A percentile compares a stretch with the other conserved stretches of the same genome.
Evolutionary conservation across 2,797 vertebrate genomes (phyloP).

Genomic region (Helarctos malayanus): DNA sequence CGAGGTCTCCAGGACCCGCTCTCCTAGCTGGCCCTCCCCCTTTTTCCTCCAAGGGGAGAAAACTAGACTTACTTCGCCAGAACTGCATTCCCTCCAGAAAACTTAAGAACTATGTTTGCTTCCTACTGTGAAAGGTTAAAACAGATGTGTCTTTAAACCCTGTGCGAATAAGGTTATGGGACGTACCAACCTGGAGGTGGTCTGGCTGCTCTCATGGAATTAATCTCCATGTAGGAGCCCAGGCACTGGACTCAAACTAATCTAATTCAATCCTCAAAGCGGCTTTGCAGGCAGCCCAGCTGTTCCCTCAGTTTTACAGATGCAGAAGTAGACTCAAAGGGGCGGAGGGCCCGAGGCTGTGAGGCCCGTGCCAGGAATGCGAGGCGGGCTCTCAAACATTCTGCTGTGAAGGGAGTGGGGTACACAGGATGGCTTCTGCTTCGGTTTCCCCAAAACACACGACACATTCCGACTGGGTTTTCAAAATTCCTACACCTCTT

Average conservation of each 20-base stretch:
- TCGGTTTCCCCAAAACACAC: not conserved
- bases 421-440: fast-evolving
- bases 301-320: not conserved
- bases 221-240: not conserved
- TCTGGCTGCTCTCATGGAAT: fast-evolving
- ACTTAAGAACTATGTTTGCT: not conserved
- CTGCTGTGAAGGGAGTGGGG: fast-evolving
- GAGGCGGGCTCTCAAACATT: fast-evolving
- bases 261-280: not conserved
- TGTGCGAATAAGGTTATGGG: not conserved
- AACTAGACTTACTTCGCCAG: not conserved
- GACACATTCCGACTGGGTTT: not conserved
- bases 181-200: not conserved
- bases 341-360: fast-evolving
- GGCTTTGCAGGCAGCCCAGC: not conserved
- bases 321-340: fast-evolving
- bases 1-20: fast-evolving
- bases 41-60: not conserved
- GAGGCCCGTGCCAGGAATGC: too few species aligned
- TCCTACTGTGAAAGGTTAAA: not conserved
- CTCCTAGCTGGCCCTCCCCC: too few species aligned
- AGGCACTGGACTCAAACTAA: fast-evolving
- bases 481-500: not conserved
- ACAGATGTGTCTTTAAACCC: not conserved
- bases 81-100: not conserved